Percentiles rank a stretch among this genome's conserved stretches.
Evolutionary conservation across 2,797 vertebrate species (phyloP).

Genomic region (Rachycentron canadum): DNA sequence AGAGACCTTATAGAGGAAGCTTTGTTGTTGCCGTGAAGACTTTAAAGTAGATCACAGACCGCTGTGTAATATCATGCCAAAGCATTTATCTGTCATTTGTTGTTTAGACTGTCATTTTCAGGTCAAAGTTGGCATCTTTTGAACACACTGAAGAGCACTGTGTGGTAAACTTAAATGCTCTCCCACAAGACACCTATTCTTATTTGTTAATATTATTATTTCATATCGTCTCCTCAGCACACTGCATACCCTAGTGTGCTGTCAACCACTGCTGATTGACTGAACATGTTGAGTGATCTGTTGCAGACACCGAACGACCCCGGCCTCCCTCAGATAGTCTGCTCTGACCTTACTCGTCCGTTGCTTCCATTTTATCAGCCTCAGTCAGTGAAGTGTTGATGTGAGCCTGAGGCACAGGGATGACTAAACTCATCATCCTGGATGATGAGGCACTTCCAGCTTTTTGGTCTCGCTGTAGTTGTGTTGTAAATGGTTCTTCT

Average conservation of each 20-base stretch:
- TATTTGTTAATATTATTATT: conserved; percentile 8
- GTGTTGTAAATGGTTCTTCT: conserved; percentile 22
- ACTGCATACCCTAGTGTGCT: conserved; percentile 4
- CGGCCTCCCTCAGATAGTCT: conserved; percentile 37
- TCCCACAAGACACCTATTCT: background rate
- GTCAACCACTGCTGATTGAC: conserved; percentile 32
- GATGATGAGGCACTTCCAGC: conserved; percentile 44
- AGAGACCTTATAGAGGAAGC: background rate
- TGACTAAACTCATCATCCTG: conserved; percentile 55
- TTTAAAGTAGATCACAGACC: background rate
- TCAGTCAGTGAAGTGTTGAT: conserved; percentile 62
- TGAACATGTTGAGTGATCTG: conserved; percentile 54
- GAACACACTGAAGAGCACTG: background rate
- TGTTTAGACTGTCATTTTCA: conserved; percentile 12
- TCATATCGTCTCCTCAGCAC: conserved; percentile 1
- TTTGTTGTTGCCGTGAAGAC: background rate
- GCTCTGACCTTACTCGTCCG: conserved; percentile 40
- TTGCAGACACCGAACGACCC: conserved; percentile 53
- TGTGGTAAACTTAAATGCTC: background rate
- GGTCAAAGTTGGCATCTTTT: background rate
- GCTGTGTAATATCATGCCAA: background rate
- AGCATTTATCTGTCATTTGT: background rate
- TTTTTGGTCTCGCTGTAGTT: conserved; percentile 13
- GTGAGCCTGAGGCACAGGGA: conserved; percentile 52
- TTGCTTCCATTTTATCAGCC: conserved; percentile 62